Evolutionary conservation across 2,888 invertebrate genomes (phyloP).

Genomic region (Ecliptopera silaceata): DNA sequence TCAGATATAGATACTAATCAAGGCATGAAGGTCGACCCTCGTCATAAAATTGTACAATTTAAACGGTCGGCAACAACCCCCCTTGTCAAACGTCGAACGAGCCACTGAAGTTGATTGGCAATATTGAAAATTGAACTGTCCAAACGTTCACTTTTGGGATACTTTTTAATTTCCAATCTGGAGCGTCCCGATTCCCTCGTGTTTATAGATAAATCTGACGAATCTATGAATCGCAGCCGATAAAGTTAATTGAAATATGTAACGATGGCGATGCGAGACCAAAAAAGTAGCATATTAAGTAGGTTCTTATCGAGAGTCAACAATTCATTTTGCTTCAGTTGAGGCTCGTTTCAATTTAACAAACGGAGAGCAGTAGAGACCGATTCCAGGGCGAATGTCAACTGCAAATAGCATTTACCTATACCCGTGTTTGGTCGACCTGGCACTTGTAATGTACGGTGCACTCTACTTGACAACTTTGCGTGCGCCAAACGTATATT

Average conservation of each 20-base stretch:
- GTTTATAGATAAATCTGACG: conserved; percentile 52
- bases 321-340: conserved; percentile 65
- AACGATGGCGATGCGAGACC: conserved; percentile 31
- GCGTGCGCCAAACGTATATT: conserved; percentile 41
- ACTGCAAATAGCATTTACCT: conserved; percentile 74
- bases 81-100: conserved; percentile 59
- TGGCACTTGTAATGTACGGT: conserved; percentile 54
- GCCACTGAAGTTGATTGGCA: conserved; percentile 63
- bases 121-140: conserved; percentile 67
- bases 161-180: conserved; percentile 60
- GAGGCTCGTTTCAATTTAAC: conserved; percentile 72
- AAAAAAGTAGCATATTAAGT: conserved; percentile 51
- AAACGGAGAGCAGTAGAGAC: conserved; percentile 59
- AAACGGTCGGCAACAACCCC: conserved; percentile 53
- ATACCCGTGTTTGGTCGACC: conserved; percentile 52
- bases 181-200: conserved; percentile 46
- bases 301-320: conserved; percentile 54
- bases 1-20: conserved; percentile 48
- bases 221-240: conserved; percentile 41
- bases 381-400: conserved; percentile 57
- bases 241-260: conserved; percentile 47
- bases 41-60: conserved; percentile 64
- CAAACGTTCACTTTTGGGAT: conserved; percentile 58
- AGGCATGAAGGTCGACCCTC: conserved; percentile 53
- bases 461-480: conserved; percentile 55